These are phyloP conservation scores for Ecliptopera silaceata DNA, from an alignment of 2,888 invertebrate species.

Conservation along the genomic window DNA sequence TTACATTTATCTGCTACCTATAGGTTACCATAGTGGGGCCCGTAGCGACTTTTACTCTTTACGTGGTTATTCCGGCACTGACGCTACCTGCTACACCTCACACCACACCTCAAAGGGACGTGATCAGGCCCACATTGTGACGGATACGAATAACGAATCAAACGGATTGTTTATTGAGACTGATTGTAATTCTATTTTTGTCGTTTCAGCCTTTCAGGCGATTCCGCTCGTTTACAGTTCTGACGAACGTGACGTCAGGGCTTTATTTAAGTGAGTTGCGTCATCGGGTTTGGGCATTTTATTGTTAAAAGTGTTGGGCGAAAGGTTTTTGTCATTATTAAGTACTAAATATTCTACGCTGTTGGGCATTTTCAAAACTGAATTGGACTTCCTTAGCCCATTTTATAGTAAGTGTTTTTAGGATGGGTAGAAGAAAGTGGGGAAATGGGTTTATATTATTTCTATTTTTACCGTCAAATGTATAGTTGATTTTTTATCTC, in stretches of 20 bases:
- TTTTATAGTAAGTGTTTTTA: no score
- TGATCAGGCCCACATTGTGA: constrained; percentile 54
- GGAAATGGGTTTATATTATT: no score
- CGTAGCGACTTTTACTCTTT: no score
- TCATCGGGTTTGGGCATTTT: neutral
- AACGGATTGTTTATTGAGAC: constrained; percentile 50
- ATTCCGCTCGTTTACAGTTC: constrained; percentile 24
- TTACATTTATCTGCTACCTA: no score
- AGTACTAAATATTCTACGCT: no score
- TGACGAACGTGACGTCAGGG: constrained; percentile 11
- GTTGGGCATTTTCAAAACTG: no score
- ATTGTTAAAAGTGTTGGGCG: neutral
- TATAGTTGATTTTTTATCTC: no score
- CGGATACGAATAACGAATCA: constrained; percentile 44
- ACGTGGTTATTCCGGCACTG: no score
- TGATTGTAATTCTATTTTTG: constrained; percentile 54
- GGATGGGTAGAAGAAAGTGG: no score
- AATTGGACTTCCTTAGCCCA: no score
- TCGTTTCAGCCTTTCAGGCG: constrained; percentile 28
- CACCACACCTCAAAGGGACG: constrained; percentile 33
- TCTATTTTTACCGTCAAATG: no score
- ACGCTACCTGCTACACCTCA: constrained; percentile 25
- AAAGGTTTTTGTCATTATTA: neutral
- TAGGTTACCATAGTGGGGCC: no score
- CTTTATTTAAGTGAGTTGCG: neutral